A percentile compares a stretch with the other conserved stretches of the same genome.
Evolutionary conservation across 2,888 invertebrate genomes (phyloP).

Genomic region (Stomorhina lunata): DNA sequence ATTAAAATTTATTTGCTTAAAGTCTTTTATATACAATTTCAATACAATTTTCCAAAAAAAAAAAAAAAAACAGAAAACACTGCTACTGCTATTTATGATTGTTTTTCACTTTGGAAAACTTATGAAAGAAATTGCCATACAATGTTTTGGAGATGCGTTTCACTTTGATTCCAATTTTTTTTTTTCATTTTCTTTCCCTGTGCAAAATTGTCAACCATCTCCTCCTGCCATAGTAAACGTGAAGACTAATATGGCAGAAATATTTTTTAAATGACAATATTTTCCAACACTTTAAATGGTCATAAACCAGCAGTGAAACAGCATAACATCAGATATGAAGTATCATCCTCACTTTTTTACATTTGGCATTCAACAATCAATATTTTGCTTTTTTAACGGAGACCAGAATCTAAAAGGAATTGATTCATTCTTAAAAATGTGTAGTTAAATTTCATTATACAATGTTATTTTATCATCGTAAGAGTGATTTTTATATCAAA

Average conservation of each 20-base stretch:
- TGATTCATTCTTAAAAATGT: no score
- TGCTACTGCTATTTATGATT: no score
- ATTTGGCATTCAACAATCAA: background rate
- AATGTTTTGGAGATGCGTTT: constrained; percentile 15
- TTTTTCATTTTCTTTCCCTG: background rate
- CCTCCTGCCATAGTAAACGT: no score
- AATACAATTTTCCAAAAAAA: background rate
- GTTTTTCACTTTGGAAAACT: constrained; percentile 3
- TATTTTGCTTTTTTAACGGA: background rate
- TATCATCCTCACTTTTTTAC: background rate
- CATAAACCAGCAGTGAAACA: constrained; percentile 27
- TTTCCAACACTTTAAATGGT: constrained; percentile 45
- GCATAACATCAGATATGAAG: no score
- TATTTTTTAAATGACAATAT: constrained; percentile 31
- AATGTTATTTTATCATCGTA: no score
- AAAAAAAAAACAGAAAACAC: no score
- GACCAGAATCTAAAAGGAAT: background rate
- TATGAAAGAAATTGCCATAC: background rate
- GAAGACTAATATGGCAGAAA: constrained; percentile 15
- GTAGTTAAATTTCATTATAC: no score
- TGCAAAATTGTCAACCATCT: background rate
- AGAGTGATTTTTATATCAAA: no score
- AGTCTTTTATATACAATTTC: background rate
- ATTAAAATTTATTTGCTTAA: constrained; percentile 3
- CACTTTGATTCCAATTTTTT: constrained; percentile 20